A percentile compares a stretch with the other conserved stretches of the same genome.
phyloP scores from a whole-genome alignment of 2,113 vertebrate genomes.

The Balaenoptera acutorostrata region DNA sequence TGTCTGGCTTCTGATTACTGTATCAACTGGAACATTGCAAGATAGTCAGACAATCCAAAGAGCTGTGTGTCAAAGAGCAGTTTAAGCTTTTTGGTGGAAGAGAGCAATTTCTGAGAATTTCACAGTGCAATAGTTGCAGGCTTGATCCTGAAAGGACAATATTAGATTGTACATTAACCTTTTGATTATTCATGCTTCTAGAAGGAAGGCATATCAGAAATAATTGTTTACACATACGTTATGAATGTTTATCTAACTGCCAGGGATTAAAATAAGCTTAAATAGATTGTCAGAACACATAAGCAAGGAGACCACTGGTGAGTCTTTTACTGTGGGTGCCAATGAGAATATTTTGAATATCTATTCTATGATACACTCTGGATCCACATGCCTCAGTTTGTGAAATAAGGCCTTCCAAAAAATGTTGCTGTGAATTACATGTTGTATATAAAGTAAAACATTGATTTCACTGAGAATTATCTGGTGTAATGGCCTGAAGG shows the following conservation, averaged over 20 bases:
- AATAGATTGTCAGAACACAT: background rate
- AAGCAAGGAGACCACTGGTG: background rate
- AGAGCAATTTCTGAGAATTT: constrained; percentile 4
- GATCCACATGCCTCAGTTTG: background rate
- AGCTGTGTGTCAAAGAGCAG: constrained; percentile 59
- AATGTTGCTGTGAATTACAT: background rate
- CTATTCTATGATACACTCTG: background rate
- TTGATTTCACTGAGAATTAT: background rate
- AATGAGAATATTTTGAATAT: background rate
- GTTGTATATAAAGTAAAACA: background rate
- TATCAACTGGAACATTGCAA: constrained; percentile 63
- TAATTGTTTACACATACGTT: background rate
- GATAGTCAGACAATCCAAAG: constrained; percentile 53
- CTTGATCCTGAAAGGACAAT: background rate
- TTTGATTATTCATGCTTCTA: background rate
- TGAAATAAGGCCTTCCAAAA: background rate
- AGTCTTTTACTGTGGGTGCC: background rate
- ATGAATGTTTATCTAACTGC: background rate
- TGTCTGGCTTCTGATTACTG: constrained; percentile 72
- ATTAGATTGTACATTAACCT: background rate
- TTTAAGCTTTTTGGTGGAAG: constrained; percentile 55
- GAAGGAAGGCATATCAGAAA: background rate
- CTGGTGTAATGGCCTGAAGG: background rate
- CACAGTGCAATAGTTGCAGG: background rate
- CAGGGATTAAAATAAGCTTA: background rate